A percentile compares a stretch with the other conserved stretches of the same genome.
These are phyloP conservation scores for Mungos mungo DNA, from an alignment of 2,113 vertebrate species.

Conservation along the genomic window DNA sequence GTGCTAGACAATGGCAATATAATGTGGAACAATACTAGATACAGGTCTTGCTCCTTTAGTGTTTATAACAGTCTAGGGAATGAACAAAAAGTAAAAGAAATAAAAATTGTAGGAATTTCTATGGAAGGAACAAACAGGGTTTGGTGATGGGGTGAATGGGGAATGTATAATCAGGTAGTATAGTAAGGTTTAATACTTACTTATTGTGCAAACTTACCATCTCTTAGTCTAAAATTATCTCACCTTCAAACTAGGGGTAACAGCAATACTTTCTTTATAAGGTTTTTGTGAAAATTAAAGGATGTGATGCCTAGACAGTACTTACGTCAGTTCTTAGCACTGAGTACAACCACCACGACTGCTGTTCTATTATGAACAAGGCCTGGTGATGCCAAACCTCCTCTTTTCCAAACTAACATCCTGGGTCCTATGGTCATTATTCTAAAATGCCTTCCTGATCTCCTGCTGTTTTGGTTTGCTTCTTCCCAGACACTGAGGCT, in stretches of 20 bases:
- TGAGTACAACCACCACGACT: background rate
- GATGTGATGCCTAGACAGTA: background rate
- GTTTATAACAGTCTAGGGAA: background rate
- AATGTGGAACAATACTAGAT: background rate
- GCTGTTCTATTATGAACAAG: background rate
- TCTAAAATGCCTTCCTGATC: background rate
- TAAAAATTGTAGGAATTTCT: background rate
- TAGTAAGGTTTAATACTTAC: background rate
- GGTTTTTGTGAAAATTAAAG: background rate
- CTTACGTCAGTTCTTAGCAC: background rate
- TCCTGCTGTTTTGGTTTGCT: background rate
- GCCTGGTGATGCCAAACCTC: background rate
- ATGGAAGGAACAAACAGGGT: background rate
- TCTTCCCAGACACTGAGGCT: background rate
- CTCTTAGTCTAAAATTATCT: background rate
- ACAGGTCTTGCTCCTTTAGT: background rate
- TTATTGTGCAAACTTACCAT: background rate
- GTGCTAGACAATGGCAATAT: background rate
- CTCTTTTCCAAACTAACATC: background rate
- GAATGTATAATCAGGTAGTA: background rate
- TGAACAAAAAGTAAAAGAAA: constrained; percentile 1
- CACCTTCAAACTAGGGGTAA: background rate
- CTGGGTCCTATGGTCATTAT: background rate
- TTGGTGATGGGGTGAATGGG: background rate
- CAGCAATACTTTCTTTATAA: background rate